Percentiles rank a stretch among this genome's conserved stretches.
phyloP scores from a whole-genome alignment of 2,797 vertebrate species.

The Microctenopoma stevenorrisi region DNA sequence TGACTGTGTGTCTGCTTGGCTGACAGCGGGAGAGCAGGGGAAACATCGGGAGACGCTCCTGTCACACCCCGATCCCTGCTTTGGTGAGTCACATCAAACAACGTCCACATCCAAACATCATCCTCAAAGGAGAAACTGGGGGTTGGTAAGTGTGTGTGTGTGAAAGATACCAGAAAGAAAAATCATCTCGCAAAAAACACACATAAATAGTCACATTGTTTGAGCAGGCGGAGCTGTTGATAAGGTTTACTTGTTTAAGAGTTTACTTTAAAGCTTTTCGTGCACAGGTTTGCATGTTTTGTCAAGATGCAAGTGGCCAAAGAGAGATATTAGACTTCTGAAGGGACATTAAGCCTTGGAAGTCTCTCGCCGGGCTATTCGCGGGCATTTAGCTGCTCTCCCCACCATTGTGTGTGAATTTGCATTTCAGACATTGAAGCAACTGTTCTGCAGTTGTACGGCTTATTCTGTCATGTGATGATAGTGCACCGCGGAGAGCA shows the following conservation, averaged over 20 bases:
- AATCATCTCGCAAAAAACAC: conserved; percentile 76
- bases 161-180: conserved; percentile 57
- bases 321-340: conserved; percentile 90
- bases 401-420: conserved; percentile 87
- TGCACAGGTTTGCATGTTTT: conserved; percentile 42
- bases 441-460: conserved; percentile 80
- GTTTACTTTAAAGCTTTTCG: conserved; percentile 48
- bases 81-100: conserved; percentile 80
- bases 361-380: conserved; percentile 88
- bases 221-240: conserved; percentile 45
- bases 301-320: conserved; percentile 85
- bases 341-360: conserved; percentile 89
- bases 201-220: conserved; percentile 58
- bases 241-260: conserved; percentile 87
- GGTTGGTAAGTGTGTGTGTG: conserved; percentile 68
- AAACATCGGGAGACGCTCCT: conserved; percentile 81
- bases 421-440: conserved; percentile 88
- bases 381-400: conserved; percentile 87
- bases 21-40: conserved; percentile 73
- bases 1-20: conserved; percentile 64
- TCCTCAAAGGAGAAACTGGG: conserved; percentile 65
- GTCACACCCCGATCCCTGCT: conserved; percentile 71
- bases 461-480: conserved; percentile 87
- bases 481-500: conserved; percentile 59
- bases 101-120: conserved; percentile 71